Evolutionary conservation across 2,113 vertebrate species (phyloP), one percentile per base, ranked within the genome.

Genomic region (Elaphurus davidianus): DNA sequence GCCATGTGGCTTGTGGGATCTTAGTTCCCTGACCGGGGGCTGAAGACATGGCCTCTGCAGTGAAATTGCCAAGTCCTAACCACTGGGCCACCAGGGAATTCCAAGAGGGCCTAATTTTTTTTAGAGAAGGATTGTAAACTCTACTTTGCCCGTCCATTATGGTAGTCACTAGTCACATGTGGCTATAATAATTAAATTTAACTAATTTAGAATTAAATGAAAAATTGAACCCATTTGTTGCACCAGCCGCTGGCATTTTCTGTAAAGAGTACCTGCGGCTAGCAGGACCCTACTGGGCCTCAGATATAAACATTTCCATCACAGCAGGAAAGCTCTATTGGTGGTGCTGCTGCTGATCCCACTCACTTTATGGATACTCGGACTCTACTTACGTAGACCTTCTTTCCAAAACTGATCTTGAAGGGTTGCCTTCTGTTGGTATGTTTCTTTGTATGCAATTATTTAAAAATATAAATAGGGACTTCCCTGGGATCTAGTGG

Each of bases 201-300:
- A 93, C 59, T 50, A 83, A 50, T 79, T 94, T 83, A 96, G 71
- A 92, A 71, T 82, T 40, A 85, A 95, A 74, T 62, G 50, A 62
- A 60, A 50, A 85, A 11, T n/a, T 59, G 28, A 90, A 36, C 27
- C 33, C 10, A 10, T 36, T 87, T 19, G 52, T 74, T 23, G 50
- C 16, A 81, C 11, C 1, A 79, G 40, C 60, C 50, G 21, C 40
- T 36, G 83, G n/a, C 15, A 57, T n/a, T 59, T 30, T 74, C 45
- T 87, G 55, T 55, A 62, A 27, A 16, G 62, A 47, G 59, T 52
- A 33, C 9, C 12, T 19, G 30, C 0, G 10, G 67, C 67, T 25
- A 21, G 67, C 36, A 74, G 36, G 9, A 74, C 10, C 67, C 67
- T 40, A 25, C 36, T 45, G 9, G 52, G 30, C 7, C 47, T 33